These are phyloP conservation scores for Brachionus asplanchnoidis DNA, from an alignment of 1,140 invertebrate genomes.

Conservation along the genomic window DNA sequence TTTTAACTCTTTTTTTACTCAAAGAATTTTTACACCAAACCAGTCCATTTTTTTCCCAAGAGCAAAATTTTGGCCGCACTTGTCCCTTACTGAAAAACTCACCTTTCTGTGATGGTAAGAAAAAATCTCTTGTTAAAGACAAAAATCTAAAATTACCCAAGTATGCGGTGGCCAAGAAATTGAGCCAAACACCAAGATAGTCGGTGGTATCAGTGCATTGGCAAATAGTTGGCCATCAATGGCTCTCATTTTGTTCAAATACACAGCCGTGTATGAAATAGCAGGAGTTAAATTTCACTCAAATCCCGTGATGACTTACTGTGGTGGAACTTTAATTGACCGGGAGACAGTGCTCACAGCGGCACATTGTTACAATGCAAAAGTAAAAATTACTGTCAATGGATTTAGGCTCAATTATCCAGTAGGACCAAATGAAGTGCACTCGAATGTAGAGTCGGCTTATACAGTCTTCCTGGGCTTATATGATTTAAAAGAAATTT, in stretches of 20 bases:
- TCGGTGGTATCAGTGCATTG: conserved; percentile 10
- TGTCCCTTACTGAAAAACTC: conserved; percentile 7
- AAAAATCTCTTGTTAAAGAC: background rate
- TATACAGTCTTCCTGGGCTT: conserved; percentile 12
- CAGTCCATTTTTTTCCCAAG: background rate
- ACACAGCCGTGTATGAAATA: background rate
- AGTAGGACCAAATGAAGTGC: background rate
- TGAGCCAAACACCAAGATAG: conserved; percentile 12
- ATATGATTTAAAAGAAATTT: conserved; percentile 11
- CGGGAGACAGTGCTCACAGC: conserved; percentile 69
- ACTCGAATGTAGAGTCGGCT: background rate
- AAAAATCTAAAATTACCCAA: background rate
- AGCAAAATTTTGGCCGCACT: background rate
- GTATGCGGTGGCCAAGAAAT: background rate
- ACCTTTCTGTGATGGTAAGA: background rate
- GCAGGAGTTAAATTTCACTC: background rate
- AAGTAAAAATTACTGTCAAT: background rate
- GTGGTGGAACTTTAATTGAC: conserved; percentile 71
- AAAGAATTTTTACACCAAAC: background rate
- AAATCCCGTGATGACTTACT: conserved; percentile 50
- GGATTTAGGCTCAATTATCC: background rate
- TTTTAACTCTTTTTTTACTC: background rate
- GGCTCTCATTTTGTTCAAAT: conserved; percentile 18
- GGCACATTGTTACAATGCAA: conserved; percentile 63
- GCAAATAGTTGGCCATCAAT: conserved; percentile 31